Base-by-base conservation (phyloP, 2,888 invertebrate genomes). In the Macrosiphum euphorbiae region DNA sequence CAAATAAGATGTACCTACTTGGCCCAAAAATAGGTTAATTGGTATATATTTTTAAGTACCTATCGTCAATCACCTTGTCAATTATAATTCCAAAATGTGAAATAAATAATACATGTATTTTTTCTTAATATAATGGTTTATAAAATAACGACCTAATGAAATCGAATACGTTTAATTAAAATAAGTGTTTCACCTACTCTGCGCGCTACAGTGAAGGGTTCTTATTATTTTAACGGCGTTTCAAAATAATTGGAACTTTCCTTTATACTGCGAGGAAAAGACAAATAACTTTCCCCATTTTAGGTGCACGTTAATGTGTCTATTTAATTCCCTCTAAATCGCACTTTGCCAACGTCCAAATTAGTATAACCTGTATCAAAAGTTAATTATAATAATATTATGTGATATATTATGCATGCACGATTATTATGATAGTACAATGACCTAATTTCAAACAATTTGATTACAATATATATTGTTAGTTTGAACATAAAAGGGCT, bases 211-310 rank as follows among this genome's bases (percentile, higher is more conserved):
- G 52, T 26, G 88, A 35, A 35, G 11, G 58, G 13, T 41, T 28
- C 44, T 58, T 58, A 89, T 58, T 47, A 47, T 86, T 58, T 58
- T 26, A 41, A 58, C 41, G 16, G 58, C 28, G 44, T 89, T 89
- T 89, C 44, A 44, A 89, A 88, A 89, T 89, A 58, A 89, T 89
- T 44, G 89, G 89, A 58, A 89, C 28, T 89, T 88, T 88, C 55
- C 26, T 35, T 52, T 41, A 24, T 41, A 24, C 26, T 52, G 20
- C 11, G 52, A 44, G 20, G 78, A 35, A 78, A 78, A 78, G 78
- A 78, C 78, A 78, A 78, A 78, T 78, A 78, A 35, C 78, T 35
- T 78, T 78, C 35, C 20, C 35, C 20, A 8, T 78, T 78, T 78
- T 78, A 35, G 35, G 8, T 41, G 20, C 20, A 35, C 78, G 35